These are phyloP conservation scores for Drosophila vallismaia DNA, from an alignment of 2,888 invertebrate genomes.

Conservation along the genomic window DNA sequence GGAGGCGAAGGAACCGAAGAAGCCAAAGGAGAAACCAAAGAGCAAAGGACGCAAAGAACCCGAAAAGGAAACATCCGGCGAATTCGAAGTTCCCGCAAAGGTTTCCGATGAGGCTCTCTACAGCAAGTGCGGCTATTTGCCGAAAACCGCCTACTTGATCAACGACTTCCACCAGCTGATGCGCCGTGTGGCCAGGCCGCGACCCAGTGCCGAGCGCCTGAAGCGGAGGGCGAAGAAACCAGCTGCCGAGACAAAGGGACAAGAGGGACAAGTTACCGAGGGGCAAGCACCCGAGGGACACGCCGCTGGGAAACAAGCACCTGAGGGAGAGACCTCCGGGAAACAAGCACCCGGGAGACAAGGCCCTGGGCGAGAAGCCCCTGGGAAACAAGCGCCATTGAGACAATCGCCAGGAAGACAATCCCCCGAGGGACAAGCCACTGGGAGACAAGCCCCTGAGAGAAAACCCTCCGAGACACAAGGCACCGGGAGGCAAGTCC, in stretches of 20 bases:
- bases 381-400: too few species aligned
- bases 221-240: not conserved
- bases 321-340: too few species aligned
- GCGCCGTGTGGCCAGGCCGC: slow-evolving; percentile 44
- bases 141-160: slow-evolving; percentile 8
- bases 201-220: not conserved
- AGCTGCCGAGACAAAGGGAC: not conserved
- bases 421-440: too few species aligned
- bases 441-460: too few species aligned
- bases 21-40: not conserved
- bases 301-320: too few species aligned
- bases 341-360: too few species aligned
- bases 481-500: too few species aligned
- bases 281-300: too few species aligned
- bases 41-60: not conserved
- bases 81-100: not conserved
- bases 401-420: too few species aligned
- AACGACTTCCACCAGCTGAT: slow-evolving; percentile 55
- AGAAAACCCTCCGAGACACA: too few species aligned
- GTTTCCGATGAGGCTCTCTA: not conserved
- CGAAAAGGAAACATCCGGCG: not conserved
- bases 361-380: too few species aligned
- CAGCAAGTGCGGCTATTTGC: not conserved
- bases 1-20: not conserved
- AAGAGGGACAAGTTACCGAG: too few species aligned